phyloP scores from a whole-genome alignment of 2,113 vertebrate species.

The Sander vitreus region DNA sequence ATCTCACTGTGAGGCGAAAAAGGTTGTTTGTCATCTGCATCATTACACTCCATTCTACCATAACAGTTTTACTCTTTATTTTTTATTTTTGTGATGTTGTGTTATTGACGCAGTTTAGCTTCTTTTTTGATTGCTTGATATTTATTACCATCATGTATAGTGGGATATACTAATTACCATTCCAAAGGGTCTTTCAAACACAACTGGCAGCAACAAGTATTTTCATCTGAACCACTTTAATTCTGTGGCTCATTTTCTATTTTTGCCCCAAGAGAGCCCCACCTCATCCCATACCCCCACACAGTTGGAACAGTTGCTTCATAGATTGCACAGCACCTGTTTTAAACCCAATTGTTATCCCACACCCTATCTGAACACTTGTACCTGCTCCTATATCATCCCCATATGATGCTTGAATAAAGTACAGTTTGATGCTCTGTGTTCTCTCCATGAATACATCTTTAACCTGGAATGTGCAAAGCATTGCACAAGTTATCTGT shows the following conservation, averaged over 20 bases:
- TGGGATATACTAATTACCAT: constrained; percentile 10
- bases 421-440: background rate
- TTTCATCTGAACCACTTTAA: constrained; percentile 63
- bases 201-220: constrained; percentile 47
- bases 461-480: constrained; percentile 4
- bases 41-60: background rate
- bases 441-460: background rate
- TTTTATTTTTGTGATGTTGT: background rate
- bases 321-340: constrained; percentile 67
- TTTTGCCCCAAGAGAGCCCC: constrained; percentile 49
- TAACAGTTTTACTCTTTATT: background rate
- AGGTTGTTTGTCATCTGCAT: background rate
- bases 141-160: background rate
- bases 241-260: constrained; percentile 72
- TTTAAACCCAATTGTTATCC: constrained; percentile 64
- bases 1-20: constrained; percentile 1
- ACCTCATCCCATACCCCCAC: constrained; percentile 1
- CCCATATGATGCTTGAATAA: background rate
- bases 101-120: background rate
- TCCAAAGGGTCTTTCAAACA: constrained; percentile 29
- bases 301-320: constrained; percentile 70
- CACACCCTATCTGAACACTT: constrained; percentile 26
- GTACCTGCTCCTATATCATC: constrained; percentile 22
- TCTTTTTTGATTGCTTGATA: background rate
- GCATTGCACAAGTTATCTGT: constrained; percentile 10